Conservation (phyloP, 2,113 vertebrate genomes). For the Neomonachus schauinslandi region DNA sequence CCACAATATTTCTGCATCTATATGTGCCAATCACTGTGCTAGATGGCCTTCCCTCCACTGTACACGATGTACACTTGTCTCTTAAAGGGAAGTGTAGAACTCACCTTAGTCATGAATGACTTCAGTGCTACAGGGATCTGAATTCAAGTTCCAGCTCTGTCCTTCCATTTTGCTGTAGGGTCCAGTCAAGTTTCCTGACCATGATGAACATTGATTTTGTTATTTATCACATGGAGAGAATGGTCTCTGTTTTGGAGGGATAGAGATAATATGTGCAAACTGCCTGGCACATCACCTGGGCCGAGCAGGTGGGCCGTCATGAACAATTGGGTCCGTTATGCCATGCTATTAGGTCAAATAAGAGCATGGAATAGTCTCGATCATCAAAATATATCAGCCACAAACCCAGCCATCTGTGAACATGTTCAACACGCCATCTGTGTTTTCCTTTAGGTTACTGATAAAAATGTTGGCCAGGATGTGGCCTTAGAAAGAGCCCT, state of each 20-base stretch:
- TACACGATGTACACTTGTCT: not conserved
- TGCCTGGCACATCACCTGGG: not conserved
- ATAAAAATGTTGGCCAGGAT: slow-evolving; percentile 31
- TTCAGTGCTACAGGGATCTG: not conserved
- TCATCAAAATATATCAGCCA: not conserved
- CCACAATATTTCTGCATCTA: not conserved
- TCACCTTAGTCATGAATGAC: not conserved
- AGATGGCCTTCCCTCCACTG: not conserved
- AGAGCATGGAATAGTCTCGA: not conserved
- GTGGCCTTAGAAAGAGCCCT: not conserved
- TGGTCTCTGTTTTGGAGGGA: not conserved
- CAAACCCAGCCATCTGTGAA: not conserved
- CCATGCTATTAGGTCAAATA: not conserved
- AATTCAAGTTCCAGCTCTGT: not conserved
- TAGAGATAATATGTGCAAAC: not conserved
- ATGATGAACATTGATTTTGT: not conserved
- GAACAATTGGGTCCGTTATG: not conserved
- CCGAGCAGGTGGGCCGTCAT: not conserved
- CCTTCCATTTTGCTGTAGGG: not conserved
- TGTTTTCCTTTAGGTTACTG: slow-evolving; percentile 35
- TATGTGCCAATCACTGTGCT: not conserved
- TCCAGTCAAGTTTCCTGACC: not conserved
- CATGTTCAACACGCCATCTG: not conserved
- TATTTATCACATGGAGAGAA: not conserved
- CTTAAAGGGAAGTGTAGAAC: not conserved